Percentiles rank a stretch among this genome's conserved stretches.
These are phyloP conservation scores for Sebastes kiyomatsui DNA, from an alignment of 2,797 vertebrate genomes.

Conservation along the genomic window DNA sequence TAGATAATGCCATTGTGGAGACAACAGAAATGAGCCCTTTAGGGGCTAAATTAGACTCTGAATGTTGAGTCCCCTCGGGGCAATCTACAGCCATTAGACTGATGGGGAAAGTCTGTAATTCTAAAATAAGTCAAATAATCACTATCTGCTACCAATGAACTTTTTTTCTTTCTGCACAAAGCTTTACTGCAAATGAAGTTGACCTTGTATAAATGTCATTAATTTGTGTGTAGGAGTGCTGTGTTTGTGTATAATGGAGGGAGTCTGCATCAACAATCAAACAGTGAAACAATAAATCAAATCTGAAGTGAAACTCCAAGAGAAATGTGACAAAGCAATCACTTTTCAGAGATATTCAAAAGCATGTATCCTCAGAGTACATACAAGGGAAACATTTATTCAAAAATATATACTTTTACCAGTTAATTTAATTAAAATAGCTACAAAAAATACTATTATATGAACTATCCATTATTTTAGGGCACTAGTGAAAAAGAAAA, in stretches of 20 bases:
- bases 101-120: slow-evolving; percentile 23
- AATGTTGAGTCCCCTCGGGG: slow-evolving; percentile 50
- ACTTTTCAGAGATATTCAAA: background rate
- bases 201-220: background rate
- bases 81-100: slow-evolving; percentile 24
- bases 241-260: background rate
- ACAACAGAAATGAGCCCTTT: slow-evolving; percentile 65
- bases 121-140: slow-evolving; percentile 28
- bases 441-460: background rate
- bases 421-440: background rate
- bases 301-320: background rate
- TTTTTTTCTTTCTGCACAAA: slow-evolving; percentile 11
- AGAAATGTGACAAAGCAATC: background rate
- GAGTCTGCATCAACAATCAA: background rate
- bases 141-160: slow-evolving; percentile 22
- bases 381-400: background rate
- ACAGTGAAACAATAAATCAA: background rate
- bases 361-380: background rate
- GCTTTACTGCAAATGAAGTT: background rate
- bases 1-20: slow-evolving; percentile 59
- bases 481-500: background rate
- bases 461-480: background rate
- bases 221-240: background rate
- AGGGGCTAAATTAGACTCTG: slow-evolving; percentile 47
- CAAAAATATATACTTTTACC: background rate